These are phyloP conservation scores for Heliconius himera DNA, from an alignment of 1,140 invertebrate species.

Conservation along the genomic window DNA sequence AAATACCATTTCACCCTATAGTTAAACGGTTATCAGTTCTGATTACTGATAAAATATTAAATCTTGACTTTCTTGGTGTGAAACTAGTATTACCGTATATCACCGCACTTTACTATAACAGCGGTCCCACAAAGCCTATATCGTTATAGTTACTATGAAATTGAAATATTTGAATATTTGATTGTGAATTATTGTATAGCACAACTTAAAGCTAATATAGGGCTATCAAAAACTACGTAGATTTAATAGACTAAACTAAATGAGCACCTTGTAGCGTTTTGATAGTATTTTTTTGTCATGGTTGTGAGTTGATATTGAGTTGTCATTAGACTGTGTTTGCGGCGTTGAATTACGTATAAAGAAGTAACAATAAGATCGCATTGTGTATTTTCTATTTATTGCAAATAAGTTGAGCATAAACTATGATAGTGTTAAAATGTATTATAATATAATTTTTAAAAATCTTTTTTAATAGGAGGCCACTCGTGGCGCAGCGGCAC, in stretches of 20 bases:
- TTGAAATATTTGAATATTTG: constrained; percentile 40
- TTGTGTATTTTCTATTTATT: too few relatives aligned
- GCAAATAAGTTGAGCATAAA: too few relatives aligned
- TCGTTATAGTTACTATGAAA: constrained; percentile 34
- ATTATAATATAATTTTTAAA: too few relatives aligned
- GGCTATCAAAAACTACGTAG: not conserved
- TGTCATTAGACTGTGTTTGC: too few relatives aligned
- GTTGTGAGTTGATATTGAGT: not conserved
- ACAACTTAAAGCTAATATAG: not conserved
- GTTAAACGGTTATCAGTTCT: constrained; percentile 13
- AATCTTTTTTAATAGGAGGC: too few relatives aligned
- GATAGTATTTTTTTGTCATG: not conserved
- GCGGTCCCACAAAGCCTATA: constrained; percentile 32
- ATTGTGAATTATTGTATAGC: constrained; percentile 33
- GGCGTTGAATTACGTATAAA: too few relatives aligned
- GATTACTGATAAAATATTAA: constrained; percentile 13
- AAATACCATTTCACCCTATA: not conserved
- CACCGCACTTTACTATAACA: constrained; percentile 24
- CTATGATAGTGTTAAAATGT: too few relatives aligned
- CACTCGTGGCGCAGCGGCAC: too few relatives aligned
- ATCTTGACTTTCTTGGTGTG: constrained; percentile 14
- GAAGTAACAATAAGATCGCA: too few relatives aligned
- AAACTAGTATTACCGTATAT: constrained; percentile 24
- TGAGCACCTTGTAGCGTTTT: not conserved
- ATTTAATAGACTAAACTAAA: not conserved